Evolutionary conservation across 2,888 invertebrate genomes (phyloP), one percentile per base, ranked within the genome.

Genomic region (Suillia variegata): DNA sequence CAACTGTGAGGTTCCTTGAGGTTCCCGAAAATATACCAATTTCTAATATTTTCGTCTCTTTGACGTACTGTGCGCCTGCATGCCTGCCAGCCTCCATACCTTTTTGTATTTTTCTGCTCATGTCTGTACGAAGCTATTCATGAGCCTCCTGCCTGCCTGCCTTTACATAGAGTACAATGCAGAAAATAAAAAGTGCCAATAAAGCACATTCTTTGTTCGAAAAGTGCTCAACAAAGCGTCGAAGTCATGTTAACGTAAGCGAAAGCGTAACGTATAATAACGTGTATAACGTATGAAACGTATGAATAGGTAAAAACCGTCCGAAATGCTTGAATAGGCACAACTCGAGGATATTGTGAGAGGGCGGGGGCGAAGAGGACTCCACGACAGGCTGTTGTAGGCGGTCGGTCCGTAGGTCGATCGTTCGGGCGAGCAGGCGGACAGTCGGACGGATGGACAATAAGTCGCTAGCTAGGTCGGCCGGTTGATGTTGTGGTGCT

Each of bases 101-200:
- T n/a, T n/a, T n/a, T n/a, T n/a, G n/a, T n/a, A n/a, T n/a, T n/a
- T n/a, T n/a, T n/a, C n/a, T n/a, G n/a, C n/a, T n/a, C n/a, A n/a
- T n/a, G n/a, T n/a, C 4, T 38, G 38, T 4, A 8, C 38, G 38
- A 38, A n/a, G n/a, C 38, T 38, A 45, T 45, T 45, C 45, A 45
- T 45, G 45, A 45, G 45, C 45, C 45, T 45, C 45, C 6, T 31
- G 6, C 31, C 12, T 12, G 31, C 12, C n/a, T n/a, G n/a, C n/a
- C n/a, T n/a, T n/a, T 51, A 42, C 13, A 20, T 33, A 56, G 57
- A 12, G 61, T 62, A 65, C 70, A 73, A 78, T 76, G 74, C 71
- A 73, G n/a, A n/a, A n/a, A n/a, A n/a, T 68, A 71, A 76, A 78
- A 77, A 77, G 75, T 77, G 77, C 77, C 78, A 78, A 77, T 77